phyloP scores from a whole-genome alignment of 2,113 vertebrate genomes.

The Sitta europaea region DNA sequence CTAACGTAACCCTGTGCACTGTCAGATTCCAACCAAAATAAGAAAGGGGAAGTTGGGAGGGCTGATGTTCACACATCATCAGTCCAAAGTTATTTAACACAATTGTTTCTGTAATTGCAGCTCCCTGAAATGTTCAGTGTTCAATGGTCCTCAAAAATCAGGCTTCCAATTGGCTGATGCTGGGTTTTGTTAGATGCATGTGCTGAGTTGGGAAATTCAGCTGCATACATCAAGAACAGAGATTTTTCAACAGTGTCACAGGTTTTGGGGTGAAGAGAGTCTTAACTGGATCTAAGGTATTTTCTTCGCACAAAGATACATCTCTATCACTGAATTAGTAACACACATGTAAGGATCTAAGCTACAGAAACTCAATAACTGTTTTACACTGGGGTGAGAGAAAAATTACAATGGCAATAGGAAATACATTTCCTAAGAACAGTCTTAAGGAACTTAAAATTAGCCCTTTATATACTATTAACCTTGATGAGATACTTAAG shows the following conservation, averaged over 20 bases:
- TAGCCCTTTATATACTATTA: neutral
- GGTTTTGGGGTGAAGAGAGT: neutral
- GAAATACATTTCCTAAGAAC: neutral
- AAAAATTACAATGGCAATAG: neutral
- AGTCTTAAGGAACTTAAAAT: neutral
- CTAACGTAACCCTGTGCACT: neutral
- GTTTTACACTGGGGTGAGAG: neutral
- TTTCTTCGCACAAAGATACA: neutral
- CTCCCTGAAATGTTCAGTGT: conserved; percentile 30
- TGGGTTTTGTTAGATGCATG: neutral
- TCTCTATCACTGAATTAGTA: neutral
- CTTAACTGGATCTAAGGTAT: neutral
- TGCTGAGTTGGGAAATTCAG: neutral
- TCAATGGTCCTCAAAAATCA: conserved; percentile 56
- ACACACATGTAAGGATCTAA: neutral
- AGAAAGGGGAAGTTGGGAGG: conserved; percentile 7
- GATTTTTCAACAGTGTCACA: neutral
- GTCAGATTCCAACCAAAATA: neutral
- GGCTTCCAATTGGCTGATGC: conserved; percentile 36
- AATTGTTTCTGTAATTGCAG: conserved; percentile 56
- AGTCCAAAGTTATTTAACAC: conserved; percentile 59
- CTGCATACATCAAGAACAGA: neutral
- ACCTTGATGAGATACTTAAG: neutral
- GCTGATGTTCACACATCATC: conserved; percentile 38
- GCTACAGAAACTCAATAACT: neutral